Evolutionary conservation across 1,140 invertebrate genomes (phyloP), one percentile per base, ranked within the genome.

Genomic region (Drosophila pallidifrons): DNA sequence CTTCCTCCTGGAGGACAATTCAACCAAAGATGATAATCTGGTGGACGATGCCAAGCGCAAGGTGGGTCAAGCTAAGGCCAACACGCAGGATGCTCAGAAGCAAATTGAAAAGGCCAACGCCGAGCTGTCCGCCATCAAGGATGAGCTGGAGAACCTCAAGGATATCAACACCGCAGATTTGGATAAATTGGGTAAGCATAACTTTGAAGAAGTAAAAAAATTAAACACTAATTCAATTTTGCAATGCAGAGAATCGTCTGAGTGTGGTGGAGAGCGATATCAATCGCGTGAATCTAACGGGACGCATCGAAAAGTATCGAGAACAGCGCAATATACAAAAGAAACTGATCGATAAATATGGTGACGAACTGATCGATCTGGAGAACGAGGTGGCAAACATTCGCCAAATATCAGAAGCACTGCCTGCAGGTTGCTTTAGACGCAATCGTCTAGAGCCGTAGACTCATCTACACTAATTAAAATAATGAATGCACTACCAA

Each of bases 381-480:
- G 93, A 94, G 64, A 93, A 92, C 5, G 98, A 99, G 91, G 98
- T 99, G 1, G 94, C 95, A 2, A 99, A 98, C 93, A 96, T 99
- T 47, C 95, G 96, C 80, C 95, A 96, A 25, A 99, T 99, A 74
- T 94, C 95, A 13, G 94, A 96, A 67, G 95, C 97, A 38, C 93
- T 99, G 55, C 98, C 98, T 0, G 93, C 94, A 0, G 95, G 94
- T n/a, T 99, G 98, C 92, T 98, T 96, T 93, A 97, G 97, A 82
- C 94, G 94, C 55, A 92, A 95, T 58, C 94, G 94, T 67, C 93
- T 96, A 6, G 95, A 96, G 77, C 95, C 95, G 4, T 92, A 91
- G 78, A 71, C 45, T 16, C 10, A 43, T 32, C n/a, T 10, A 30
- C 10, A 38, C 1, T 10, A 10, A 38, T 38, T 10, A 38, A 5